These are phyloP conservation scores for Cerastis rubricosa DNA, from an alignment of 2,888 invertebrate genomes.

Conservation along the genomic window DNA sequence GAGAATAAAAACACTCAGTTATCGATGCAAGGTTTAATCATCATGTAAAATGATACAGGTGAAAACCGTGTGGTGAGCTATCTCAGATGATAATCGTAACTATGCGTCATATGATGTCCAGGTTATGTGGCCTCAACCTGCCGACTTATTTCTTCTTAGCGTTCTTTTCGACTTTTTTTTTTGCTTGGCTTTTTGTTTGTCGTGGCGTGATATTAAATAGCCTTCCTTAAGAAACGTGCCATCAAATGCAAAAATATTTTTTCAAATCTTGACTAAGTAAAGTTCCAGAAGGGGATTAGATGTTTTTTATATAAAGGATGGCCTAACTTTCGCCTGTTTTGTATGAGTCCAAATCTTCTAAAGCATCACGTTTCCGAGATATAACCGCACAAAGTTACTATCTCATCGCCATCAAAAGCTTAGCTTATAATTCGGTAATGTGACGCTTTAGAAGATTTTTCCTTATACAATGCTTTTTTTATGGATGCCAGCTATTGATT, in stretches of 20 bases:
- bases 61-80: neutral
- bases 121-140: neutral
- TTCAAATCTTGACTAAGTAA: neutral
- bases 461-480: too few relatives aligned
- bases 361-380: too few relatives aligned
- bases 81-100: neutral
- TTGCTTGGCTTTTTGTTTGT: neutral
- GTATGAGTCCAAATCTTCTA: too few relatives aligned
- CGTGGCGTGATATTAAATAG: neutral
- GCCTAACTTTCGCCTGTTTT: too few relatives aligned
- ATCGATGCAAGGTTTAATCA: neutral
- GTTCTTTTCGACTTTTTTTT: neutral
- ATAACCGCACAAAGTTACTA: too few relatives aligned
- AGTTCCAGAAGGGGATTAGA: neutral
- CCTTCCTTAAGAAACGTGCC: neutral
- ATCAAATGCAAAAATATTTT: neutral
- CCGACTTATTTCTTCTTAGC: neutral
- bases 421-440: too few relatives aligned
- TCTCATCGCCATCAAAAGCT: too few relatives aligned
- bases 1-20: neutral
- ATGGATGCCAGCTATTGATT: too few relatives aligned
- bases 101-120: neutral
- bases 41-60: conserved; percentile 4
- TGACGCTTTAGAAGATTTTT: too few relatives aligned
- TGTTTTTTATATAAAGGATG: too few relatives aligned